Conservation (phyloP, 2,113 vertebrate species). For the Candoia aspera region DNA sequence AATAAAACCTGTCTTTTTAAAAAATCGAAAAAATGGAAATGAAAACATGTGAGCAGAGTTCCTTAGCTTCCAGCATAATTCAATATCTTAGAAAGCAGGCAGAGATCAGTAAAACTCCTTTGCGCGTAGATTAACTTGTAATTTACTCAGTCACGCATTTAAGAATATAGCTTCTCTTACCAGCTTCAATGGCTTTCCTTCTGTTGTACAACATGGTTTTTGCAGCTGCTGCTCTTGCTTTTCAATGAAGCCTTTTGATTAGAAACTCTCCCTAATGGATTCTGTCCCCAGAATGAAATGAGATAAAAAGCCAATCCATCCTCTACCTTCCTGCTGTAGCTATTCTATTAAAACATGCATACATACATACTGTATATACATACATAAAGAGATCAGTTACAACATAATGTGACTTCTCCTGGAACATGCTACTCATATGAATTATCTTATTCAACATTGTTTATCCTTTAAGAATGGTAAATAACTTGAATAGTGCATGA, state of each 20-base stretch:
- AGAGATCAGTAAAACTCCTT: slow-evolving; percentile 69
- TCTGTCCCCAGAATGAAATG: slow-evolving; percentile 55
- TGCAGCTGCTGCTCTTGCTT: slow-evolving; percentile 61
- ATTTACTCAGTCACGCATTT: slow-evolving; percentile 73
- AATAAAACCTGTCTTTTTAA: not conserved
- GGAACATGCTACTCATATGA: slow-evolving; percentile 59
- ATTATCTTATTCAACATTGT: slow-evolving; percentile 57
- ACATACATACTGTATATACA: not conserved
- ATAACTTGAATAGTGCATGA: slow-evolving; percentile 33
- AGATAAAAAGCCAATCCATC: slow-evolving; percentile 49
- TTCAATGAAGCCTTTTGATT: slow-evolving; percentile 76
- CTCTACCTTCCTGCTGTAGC: slow-evolving; percentile 40
- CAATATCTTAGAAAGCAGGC: slow-evolving; percentile 62
- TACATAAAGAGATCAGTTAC: slow-evolving; percentile 49
- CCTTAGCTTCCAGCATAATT: slow-evolving; percentile 47
- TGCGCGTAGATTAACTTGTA: slow-evolving; percentile 77
- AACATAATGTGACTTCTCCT: slow-evolving; percentile 57
- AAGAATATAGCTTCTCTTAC: slow-evolving; percentile 66
- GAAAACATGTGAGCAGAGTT: slow-evolving; percentile 53
- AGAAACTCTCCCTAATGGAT: slow-evolving; percentile 71
- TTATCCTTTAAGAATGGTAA: slow-evolving; percentile 55
- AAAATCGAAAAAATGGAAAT: slow-evolving; percentile 53
- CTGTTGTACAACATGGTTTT: slow-evolving; percentile 70
- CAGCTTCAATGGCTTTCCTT: slow-evolving; percentile 59
- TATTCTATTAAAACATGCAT: slow-evolving; percentile 19